Evolutionary conservation across 2,888 invertebrate species (phyloP), one percentile per base, ranked within the genome.

Genomic region (Cremastinae sp.): DNA sequence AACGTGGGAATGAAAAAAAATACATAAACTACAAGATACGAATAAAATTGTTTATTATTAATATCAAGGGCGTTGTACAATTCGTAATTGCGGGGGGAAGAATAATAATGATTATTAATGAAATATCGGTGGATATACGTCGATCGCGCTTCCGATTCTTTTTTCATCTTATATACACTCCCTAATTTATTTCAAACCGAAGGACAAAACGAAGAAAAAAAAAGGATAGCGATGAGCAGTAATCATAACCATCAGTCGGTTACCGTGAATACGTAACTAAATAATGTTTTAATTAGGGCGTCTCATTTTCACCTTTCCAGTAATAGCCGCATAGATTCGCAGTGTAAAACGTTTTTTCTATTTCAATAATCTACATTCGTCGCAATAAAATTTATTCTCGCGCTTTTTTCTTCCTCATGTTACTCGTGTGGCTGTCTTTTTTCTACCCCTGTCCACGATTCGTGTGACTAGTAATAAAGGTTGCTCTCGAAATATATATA

Each of bases 391-490:
- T 78, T 79, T 16, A 7, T 14, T 14, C 14, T 35, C 49, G 49
- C 37, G 18, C 4, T n/a, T 35, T 35, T 62, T 49, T 73, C 58
- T 73, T 41, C 61, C 61, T 75, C 75, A 53, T 45, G 62, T 74
- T 77, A 59, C 66, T 61, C 79, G 66, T 70, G 73, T 79, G 70
- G n/a, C 71, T 71, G 68, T 65, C 68, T 78, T 78, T 79, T 71
- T 78, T 79, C 78, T 73, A 74, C 76, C 66, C 76, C 79, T 82
- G 83, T 84, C 82, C 84, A 85, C 82, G 62, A 83, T 83, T 80
- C 69, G 81, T 84, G 84, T 88, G 88, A 88, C 88, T 88, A 88
- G 88, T 83, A 84, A 84, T 85, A 86, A 85, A 84, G 83, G 79
- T 85, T 85, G 82, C 75, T 76, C 82, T 81, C 80, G 84, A 85